Base-by-base conservation (phyloP, 2,797 vertebrate species). In the Sebastes wilsoni region DNA sequence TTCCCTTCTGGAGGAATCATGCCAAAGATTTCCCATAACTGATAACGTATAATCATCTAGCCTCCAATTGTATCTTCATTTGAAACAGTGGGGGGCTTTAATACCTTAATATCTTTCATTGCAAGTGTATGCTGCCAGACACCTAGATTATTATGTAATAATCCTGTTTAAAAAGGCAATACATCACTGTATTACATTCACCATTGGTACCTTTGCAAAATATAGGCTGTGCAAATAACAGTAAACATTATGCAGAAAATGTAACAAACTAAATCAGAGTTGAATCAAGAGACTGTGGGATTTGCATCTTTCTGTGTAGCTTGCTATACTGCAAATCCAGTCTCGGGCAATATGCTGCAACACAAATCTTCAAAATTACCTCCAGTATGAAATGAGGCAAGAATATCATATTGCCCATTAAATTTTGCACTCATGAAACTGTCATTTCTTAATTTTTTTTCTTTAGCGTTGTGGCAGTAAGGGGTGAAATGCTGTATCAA, bases 361-460 rank as follows among this genome's bases (percentile, higher is more conserved):
- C 32, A 71, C 60, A 78, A 68, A 62, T 66, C 66, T 74, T 67
- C 6, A 80, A 62, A 88, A 66, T 74, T 20, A 66, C 52, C 14
- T 46, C 38, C 7, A 72, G 11, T 38, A 68, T 64, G 62, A 81
- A 81, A 56, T 71, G 70, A 81, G 56, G 36, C 72, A 42, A 54
- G 68, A 67, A 54, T 68, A 81, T 66, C 8, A 73, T 68, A 79
- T 72, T 69, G 10, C 11, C 12, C 6, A 64, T 86, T 77, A 59
- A 11, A 77, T 61, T 65, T 66, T 66, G 9, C 3, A 28, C 20
- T 62, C 6, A 11, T 55, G 32, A 75, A 84, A 61, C 12, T 23
- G 10, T 42, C 3, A 69, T 28, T n/a, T 65, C 4, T 36, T 25
- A 2, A 12, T 54, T 72, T 27, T 52, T 64, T 36, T 18, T 25